phyloP scores from a whole-genome alignment of 2,888 invertebrate genomes.

The Hirtodrosophila confusa region DNA sequence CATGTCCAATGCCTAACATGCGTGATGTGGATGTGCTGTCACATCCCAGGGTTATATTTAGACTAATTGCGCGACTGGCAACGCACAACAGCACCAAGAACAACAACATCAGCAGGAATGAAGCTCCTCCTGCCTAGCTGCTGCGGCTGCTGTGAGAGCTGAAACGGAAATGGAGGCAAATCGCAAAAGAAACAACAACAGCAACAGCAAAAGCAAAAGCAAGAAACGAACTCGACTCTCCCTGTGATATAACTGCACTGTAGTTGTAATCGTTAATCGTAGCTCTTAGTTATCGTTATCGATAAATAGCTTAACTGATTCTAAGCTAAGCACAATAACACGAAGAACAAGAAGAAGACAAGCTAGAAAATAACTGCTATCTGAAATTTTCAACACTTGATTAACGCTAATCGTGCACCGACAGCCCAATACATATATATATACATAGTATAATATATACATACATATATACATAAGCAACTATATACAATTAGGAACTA shows the following conservation, averaged over 20 bases:
- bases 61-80: constrained; percentile 50
- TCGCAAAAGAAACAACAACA: constrained; percentile 37
- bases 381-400: constrained; percentile 37
- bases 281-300: constrained; percentile 71
- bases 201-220: constrained; percentile 26
- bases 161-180: constrained; percentile 43
- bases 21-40: constrained; percentile 37
- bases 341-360: background rate
- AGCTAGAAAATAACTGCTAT: too few species aligned
- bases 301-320: constrained; percentile 53
- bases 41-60: constrained; percentile 66
- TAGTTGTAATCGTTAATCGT: constrained; percentile 65
- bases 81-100: constrained; percentile 17
- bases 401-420: constrained; percentile 46
- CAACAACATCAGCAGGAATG: constrained; percentile 37
- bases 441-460: constrained; percentile 4
- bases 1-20: constrained; percentile 45
- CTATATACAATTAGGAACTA: constrained; percentile 28
- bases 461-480: constrained; percentile 31
- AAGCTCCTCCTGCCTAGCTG: constrained; percentile 33
- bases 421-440: constrained; percentile 28
- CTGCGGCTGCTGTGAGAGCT: constrained; percentile 55
- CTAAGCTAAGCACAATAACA: constrained; percentile 43
- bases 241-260: constrained; percentile 81
- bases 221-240: constrained; percentile 65